Base-by-base conservation (phyloP, 2,113 vertebrate genomes). In the Hemiscyllium ocellatum region DNA sequence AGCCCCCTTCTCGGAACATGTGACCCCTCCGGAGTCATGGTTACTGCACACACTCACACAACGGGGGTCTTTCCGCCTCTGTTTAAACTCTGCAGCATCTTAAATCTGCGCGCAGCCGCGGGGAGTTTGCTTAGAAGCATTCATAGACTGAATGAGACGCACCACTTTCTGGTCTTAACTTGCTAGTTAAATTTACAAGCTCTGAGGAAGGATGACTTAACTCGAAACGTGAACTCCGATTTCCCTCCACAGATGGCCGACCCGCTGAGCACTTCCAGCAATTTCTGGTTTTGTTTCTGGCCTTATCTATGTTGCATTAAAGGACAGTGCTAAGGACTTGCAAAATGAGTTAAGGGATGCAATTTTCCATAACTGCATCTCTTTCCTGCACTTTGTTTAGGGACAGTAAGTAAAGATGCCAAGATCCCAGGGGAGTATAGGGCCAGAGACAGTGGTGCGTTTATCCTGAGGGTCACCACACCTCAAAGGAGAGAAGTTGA, bases 1-100 rank as follows among this genome's bases (percentile, higher is more conserved):
- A 94, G 2, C 42, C 42, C 65, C 65, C 65, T 33, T 91, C 89
- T 26, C 15, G 42, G 22, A 70, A 29, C 93, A 95, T 95, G 93
- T 95, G 93, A 95, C 93, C 24, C 42, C 93, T 95, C 37, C 8
- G 93, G 68, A 95, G 93, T 70, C 93, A 95, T 95, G 24, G 93
- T 72, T 70, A 95, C 93, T 52, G 69, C 93, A 95, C 65, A 95
- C 90, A 94, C 10, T 24, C 68, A 47, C n/a, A 17, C 56, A 61
- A 61, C 29, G 29, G 33, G 89, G 89, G 19, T 91, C 89, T 91
- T 91, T 91, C 56, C 29, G 56, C 56, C 89, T 37, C 33, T 33
- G 52, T 4, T 33, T 8, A 52, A 61, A 33, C 52, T 50, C 50
- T 65, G 61, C 56, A 66, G 19, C 33, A 91, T 91, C 56, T 66